Base-by-base conservation (phyloP, 2,888 invertebrate species). In the Pollenia griseotomentosa region DNA sequence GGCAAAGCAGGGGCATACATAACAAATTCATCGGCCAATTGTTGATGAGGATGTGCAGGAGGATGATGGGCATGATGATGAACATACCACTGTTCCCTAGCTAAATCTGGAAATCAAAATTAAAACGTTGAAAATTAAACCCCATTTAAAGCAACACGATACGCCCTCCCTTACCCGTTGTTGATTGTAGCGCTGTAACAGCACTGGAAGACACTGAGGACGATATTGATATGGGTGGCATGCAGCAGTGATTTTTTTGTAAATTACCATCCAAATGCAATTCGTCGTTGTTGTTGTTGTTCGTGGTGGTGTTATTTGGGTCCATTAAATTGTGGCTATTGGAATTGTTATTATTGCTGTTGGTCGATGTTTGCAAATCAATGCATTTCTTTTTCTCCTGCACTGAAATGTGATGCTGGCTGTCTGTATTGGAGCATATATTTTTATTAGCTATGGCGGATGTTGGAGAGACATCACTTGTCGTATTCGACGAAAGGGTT, bases 1-100 rank as follows among this genome's bases (percentile, higher is more conserved):
- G 91, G 85, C 81, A 90, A 90, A 63, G 90, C 90, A 46, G 88
- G 89, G 75, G 91, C 89, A 83, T 93, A 93, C 89, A 92, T 91
- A 74, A 91, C 91, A 89, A 91, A 90, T 80, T 93, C 93, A 65
- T 93, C 92, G 70, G 91, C 90, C 87, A 93, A 78, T 80, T 91
- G 91, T 51, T 91, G 91, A 75, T 91, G 93, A 57, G 90, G 91
- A 88, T 92, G 92, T 8, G 81, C 59, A 9, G 87, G 88, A 0
- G 88, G 85, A 42, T 88, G 89, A 88, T 88, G 88, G 79, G 90
- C 88, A 88, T 90, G 88, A 79, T 90, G 88, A 79, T 90, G 89
- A 86, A 89, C 88, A 88, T 90, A 91, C 90, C 90, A 91, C 66
- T 89, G 88, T 46, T 91, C 91, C 51, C 91, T 86, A 19, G 90